phyloP scores from a whole-genome alignment of 2,113 vertebrate genomes.

The Diadophis punctatus region DNA sequence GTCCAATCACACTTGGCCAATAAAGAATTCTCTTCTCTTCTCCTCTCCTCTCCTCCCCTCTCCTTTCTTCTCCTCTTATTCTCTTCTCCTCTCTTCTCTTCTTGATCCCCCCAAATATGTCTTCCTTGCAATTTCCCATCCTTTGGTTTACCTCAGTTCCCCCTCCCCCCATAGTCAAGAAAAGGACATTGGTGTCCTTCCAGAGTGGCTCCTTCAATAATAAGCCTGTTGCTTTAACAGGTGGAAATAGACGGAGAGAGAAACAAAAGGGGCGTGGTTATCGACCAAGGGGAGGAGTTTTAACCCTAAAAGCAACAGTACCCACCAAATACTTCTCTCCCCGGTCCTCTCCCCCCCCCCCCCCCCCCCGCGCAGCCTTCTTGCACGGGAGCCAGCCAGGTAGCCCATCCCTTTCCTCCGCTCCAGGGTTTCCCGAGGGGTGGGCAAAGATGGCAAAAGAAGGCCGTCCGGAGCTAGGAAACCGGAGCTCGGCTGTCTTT shows the following conservation, averaged over 20 bases:
- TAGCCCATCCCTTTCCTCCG: neutral
- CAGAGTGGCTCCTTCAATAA: neutral
- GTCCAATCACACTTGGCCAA: no score
- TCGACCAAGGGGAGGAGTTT: neutral
- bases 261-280: neutral
- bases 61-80: no score
- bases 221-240: neutral
- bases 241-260: neutral
- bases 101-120: neutral
- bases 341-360: neutral
- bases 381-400: neutral
- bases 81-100: no score
- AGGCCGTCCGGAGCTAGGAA: no score
- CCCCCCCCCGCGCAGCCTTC: no score
- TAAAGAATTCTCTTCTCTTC: no score
- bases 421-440: neutral
- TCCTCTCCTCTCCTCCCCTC: no score
- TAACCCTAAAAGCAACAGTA: neutral
- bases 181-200: neutral
- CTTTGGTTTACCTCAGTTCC: neutral
- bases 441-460: no score
- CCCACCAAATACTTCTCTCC: neutral
- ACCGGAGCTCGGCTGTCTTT: neutral
- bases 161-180: neutral
- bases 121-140: neutral